Evolutionary conservation across 1,140 invertebrate genomes (phyloP).

Genomic region (Drosophila ironensis): DNA sequence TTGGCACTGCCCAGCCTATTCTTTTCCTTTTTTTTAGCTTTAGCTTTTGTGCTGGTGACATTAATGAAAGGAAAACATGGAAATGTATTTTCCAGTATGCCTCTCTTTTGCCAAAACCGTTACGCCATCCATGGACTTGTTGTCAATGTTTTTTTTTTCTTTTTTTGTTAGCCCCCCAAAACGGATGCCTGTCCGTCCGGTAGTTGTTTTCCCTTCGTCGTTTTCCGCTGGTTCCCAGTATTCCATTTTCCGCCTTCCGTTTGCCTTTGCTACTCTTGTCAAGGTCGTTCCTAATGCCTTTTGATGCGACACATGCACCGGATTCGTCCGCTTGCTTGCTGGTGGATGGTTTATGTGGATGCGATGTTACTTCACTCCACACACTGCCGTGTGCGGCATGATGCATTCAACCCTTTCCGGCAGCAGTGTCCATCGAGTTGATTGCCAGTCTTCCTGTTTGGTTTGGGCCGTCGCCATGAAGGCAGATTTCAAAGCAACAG

Average conservation of each 20-base stretch:
- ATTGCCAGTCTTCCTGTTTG: slow-evolving; percentile 9
- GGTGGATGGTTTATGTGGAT: slow-evolving; percentile 6
- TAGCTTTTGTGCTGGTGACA: slow-evolving; percentile 43
- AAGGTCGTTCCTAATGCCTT: slow-evolving; percentile 52
- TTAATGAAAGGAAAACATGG: slow-evolving; percentile 58
- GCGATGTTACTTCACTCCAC: slow-evolving; percentile 1
- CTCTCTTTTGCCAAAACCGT: slow-evolving; percentile 31
- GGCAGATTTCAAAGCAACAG: slow-evolving; percentile 4
- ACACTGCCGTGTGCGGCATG: no score
- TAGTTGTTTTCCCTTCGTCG: slow-evolving; percentile 2
- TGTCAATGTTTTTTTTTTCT: slow-evolving; percentile 7
- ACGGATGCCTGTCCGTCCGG: slow-evolving; percentile 11
- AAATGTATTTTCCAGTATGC: slow-evolving; percentile 47
- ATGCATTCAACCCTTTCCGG: neutral
- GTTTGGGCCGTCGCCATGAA: neutral
- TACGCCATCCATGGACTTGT: slow-evolving; percentile 51
- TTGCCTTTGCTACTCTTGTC: slow-evolving; percentile 22
- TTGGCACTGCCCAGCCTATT: slow-evolving; percentile 24
- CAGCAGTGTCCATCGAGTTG: slow-evolving; percentile 11
- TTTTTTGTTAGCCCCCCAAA: slow-evolving; percentile 8
- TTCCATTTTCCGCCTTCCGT: no score
- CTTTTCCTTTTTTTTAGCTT: neutral
- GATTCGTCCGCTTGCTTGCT: neutral
- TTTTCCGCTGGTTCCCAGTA: neutral
- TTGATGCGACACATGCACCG: slow-evolving; percentile 39